Evolutionary conservation across 2,797 vertebrate species (phyloP).

Genomic region (Crypturellus tataupa): DNA sequence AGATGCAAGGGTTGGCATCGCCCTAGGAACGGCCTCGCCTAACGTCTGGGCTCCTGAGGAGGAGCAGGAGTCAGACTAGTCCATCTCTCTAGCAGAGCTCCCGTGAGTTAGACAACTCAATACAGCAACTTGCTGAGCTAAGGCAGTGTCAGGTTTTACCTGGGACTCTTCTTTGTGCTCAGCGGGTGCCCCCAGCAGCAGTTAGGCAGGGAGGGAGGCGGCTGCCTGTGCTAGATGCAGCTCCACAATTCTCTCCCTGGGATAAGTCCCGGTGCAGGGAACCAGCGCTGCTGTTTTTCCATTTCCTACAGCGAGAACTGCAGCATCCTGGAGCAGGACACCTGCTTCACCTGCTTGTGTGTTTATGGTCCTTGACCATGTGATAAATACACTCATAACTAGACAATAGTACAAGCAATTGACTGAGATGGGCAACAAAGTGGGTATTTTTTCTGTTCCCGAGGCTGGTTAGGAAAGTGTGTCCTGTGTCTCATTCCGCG

Average conservation of each 20-base stretch:
- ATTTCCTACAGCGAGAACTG: neutral
- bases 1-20: neutral
- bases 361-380: neutral
- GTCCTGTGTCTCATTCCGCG: neutral
- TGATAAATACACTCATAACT: neutral
- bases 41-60: neutral
- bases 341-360: neutral
- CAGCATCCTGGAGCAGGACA: neutral
- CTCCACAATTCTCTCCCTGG: neutral
- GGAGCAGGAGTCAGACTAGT: neutral
- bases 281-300: neutral
- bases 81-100: neutral
- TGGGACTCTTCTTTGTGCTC: neutral
- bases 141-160: neutral
- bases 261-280: neutral
- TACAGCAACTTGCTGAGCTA: neutral
- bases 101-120: neutral
- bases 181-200: neutral
- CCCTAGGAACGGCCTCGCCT: neutral
- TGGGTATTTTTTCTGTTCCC: neutral
- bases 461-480: neutral
- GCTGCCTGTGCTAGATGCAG: rapidly evolving
- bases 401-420: neutral
- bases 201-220: neutral
- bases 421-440: neutral